A percentile compares a stretch with the other conserved stretches of the same genome.
Evolutionary conservation across 2,888 invertebrate species (phyloP).

Genomic region (Hymenopus coronatus): DNA sequence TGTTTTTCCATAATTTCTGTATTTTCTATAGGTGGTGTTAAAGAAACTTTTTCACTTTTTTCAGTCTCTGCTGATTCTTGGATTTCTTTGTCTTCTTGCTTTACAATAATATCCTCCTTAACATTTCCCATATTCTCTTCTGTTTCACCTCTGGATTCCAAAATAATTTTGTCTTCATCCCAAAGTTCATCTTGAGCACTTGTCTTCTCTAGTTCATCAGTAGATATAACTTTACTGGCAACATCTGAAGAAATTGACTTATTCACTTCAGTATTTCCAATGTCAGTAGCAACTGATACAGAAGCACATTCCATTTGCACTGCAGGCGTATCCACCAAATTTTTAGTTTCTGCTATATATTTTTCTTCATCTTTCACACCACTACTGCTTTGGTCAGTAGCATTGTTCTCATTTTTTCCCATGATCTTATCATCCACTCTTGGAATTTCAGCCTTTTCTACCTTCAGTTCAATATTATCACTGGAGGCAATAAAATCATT

Average conservation of each 20-base stretch:
- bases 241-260: not conserved
- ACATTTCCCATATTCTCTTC: not conserved
- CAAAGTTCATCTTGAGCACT: not conserved
- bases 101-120: not conserved
- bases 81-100: not conserved
- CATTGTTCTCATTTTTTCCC: not conserved
- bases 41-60: not conserved
- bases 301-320: not conserved
- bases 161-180: not conserved
- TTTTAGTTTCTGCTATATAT: not conserved
- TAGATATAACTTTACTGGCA: not conserved
- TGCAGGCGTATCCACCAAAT: not conserved
- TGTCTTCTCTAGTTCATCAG: not conserved
- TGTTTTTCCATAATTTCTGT: not conserved
- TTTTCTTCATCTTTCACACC: constrained; percentile 31
- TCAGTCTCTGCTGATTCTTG: not conserved
- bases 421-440: not conserved
- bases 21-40: not conserved
- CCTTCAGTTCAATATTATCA: not conserved
- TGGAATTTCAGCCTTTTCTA: not conserved
- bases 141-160: not conserved
- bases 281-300: not conserved
- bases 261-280: not conserved
- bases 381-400: not conserved
- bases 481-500: not conserved